Evolutionary conservation across 2,888 invertebrate species (phyloP), one percentile per base, ranked within the genome.

Genomic region (Noctua pronuba): DNA sequence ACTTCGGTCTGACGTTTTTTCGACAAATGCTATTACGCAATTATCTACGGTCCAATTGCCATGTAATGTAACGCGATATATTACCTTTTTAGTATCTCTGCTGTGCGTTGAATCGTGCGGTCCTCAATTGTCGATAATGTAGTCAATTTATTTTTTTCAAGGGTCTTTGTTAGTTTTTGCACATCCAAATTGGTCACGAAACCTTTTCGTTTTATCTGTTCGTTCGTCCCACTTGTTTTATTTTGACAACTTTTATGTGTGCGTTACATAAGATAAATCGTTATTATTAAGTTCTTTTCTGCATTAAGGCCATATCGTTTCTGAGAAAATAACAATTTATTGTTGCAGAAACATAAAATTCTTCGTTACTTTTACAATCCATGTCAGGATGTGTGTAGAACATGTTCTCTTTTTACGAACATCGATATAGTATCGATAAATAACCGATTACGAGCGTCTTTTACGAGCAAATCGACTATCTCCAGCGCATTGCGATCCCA

Each of bases 21-120:
- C 82, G 78, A 86, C 84, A 89, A 92, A 91, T 91, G 85, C 90
- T 88, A 90, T 93, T 92, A 93, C 89, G 83, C 82, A 91, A 92
- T 92, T 91, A 89, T 88, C 60, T 77, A 91, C 68, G 88, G 84
- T 86, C 83, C 81, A 82, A 80, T 88, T 82, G 73, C 64, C 64
- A 62, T 85, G 87, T 84, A 89, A 82, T 86, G 83, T 87, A 86
- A 84, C 73, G 80, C 78, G 65, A 78, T 80, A 75, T 67, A 73
- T 70, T 71, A 66, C 70, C 79, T 85, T 80, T 86, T 82, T 77
- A 68, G 28, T 75, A 70, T 67, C 28, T 67, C 46, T 60, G 65
- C 77, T 65, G 28, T 81, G 77, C 69, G 60, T 49, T 55, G 75
- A 76, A 74, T 80, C 60, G 73, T 75, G 78, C 66, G 60, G 55